Conservation (phyloP, 2,113 vertebrate species). For the Pangasianodon gigas region DNA sequence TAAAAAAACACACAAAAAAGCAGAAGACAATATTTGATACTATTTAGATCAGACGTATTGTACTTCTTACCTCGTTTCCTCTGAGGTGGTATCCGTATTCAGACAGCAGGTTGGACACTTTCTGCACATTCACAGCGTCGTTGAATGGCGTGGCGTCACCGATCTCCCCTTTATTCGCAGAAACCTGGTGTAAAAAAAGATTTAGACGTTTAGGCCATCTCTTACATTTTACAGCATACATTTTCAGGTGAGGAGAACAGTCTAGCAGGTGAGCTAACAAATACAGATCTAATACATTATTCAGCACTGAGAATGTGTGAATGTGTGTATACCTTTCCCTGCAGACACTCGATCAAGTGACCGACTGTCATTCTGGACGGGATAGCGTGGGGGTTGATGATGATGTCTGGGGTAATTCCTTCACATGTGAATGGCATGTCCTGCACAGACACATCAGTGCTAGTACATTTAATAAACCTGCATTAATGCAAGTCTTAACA, state of each 20-base stretch:
- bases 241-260: not conserved
- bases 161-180: slow-evolving; percentile 98
- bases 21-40: too few relatives aligned
- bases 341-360: slow-evolving; percentile 97
- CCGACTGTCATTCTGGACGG: slow-evolving; percentile 98
- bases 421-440: slow-evolving; percentile 99
- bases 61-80: slow-evolving; percentile 88
- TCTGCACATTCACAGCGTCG: slow-evolving; percentile 96
- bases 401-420: slow-evolving; percentile 97
- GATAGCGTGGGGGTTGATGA: slow-evolving; percentile 98
- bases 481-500: not conserved
- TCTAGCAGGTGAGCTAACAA: not conserved
- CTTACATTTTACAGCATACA: too few relatives aligned
- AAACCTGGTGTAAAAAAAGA: slow-evolving; percentile 78
- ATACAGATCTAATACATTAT: not conserved
- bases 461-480: not conserved
- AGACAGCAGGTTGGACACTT: slow-evolving; percentile 94
- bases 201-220: not conserved
- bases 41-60: not conserved
- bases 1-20: too few relatives aligned
- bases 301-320: not conserved
- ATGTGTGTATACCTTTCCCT: slow-evolving; percentile 87
- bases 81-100: slow-evolving; percentile 97
- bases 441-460: slow-evolving; percentile 63
- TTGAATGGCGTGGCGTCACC: slow-evolving; percentile 98